phyloP scores from a whole-genome alignment of 2,888 invertebrate species.

The Ditylenchus weischeri region DNA sequence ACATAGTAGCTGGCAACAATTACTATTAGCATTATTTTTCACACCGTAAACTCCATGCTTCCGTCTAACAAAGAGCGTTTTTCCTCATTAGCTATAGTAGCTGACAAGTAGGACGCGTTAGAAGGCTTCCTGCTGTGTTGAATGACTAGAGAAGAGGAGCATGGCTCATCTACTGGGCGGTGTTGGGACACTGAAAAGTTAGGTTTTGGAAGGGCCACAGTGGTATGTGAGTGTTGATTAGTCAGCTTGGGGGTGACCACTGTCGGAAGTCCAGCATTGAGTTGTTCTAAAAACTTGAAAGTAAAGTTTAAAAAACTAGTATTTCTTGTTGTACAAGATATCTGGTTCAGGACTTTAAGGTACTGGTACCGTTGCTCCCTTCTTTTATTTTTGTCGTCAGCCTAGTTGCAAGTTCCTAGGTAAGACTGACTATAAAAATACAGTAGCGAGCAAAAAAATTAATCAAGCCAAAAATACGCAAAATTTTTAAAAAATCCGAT shows the following conservation, averaged over 20 bases:
- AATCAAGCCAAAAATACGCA: no score
- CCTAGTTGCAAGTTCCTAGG: no score
- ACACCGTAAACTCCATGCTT: slow-evolving; percentile 42
- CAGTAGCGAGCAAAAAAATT: no score
- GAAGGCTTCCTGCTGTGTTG: slow-evolving; percentile 5
- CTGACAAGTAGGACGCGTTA: not conserved
- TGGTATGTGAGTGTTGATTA: slow-evolving; percentile 9
- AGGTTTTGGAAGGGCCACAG: slow-evolving; percentile 20
- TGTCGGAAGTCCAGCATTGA: slow-evolving; percentile 30
- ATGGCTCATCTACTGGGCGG: not conserved
- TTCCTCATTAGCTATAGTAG: slow-evolving; percentile 21
- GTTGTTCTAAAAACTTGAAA: slow-evolving; percentile 23
- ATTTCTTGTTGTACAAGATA: no score
- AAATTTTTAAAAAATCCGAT: no score
- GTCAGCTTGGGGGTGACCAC: slow-evolving; percentile 24
- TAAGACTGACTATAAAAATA: no score
- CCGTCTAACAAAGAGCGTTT: slow-evolving; percentile 39
- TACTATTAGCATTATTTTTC: slow-evolving; percentile 5
- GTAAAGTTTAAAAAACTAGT: no score
- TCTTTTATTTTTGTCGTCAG: no score
- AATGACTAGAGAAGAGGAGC: not conserved
- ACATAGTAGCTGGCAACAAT: not conserved
- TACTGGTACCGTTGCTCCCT: no score
- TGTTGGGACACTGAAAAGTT: slow-evolving; percentile 14
- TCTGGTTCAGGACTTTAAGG: no score